Percentiles rank a stretch among this genome's conserved stretches.
phyloP scores from a whole-genome alignment of 2,888 invertebrate species.

The Clepsis dumicolana region DNA sequence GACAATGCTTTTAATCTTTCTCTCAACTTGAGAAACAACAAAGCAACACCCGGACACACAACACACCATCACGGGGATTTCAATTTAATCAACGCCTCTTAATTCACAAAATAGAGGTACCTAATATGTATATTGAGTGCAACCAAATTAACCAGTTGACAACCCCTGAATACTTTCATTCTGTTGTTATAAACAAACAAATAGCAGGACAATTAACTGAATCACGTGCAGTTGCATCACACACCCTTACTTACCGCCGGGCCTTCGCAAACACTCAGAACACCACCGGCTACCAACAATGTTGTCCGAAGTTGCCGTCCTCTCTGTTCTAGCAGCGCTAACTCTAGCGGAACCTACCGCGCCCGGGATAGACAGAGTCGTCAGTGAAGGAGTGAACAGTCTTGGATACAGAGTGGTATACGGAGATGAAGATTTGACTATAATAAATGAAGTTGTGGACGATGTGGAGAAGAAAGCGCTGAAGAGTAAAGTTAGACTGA shows the following conservation, averaged over 20 bases:
- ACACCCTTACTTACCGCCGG: constrained; percentile 46
- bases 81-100: too few relatives aligned
- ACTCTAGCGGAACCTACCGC: constrained; percentile 53
- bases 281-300: constrained; percentile 54
- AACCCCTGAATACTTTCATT: constrained; percentile 60
- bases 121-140: not conserved
- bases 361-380: constrained; percentile 59
- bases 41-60: too few relatives aligned
- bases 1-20: too few relatives aligned
- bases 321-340: constrained; percentile 47
- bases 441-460: constrained; percentile 68
- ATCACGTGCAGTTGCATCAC: constrained; percentile 68
- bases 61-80: too few relatives aligned
- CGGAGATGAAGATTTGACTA: constrained; percentile 69
- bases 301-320: constrained; percentile 53
- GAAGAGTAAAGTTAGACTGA: constrained; percentile 58
- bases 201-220: constrained; percentile 61
- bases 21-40: too few relatives aligned
- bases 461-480: constrained; percentile 62
- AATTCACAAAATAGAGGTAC: too few relatives aligned
- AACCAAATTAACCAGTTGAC: constrained; percentile 45
- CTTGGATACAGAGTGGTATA: constrained; percentile 66
- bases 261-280: constrained; percentile 48
- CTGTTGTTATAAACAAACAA: constrained; percentile 57
- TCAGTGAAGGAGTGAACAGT: constrained; percentile 65